phyloP scores from a whole-genome alignment of 64 coral and sea anemone genomes.

The Actinia equina region DNA sequence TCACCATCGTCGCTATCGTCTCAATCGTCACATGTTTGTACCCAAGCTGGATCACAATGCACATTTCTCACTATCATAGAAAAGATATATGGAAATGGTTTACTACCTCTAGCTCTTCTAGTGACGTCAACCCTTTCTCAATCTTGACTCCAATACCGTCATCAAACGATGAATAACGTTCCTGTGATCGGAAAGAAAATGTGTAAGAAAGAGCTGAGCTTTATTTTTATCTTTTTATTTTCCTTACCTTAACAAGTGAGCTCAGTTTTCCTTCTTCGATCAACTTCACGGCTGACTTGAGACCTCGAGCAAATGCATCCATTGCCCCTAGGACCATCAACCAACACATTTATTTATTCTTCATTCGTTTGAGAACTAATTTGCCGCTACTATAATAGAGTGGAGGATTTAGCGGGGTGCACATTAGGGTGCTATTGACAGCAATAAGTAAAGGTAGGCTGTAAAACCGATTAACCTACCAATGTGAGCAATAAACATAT shows the following conservation, averaged over 20 bases:
- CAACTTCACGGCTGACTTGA: slow-evolving; percentile 69
- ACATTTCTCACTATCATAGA: no score
- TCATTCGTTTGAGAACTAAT: no score
- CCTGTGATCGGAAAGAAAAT: slow-evolving; percentile 6
- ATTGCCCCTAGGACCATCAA: slow-evolving; percentile 61
- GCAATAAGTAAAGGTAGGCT: background rate
- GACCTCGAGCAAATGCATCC: slow-evolving; percentile 81
- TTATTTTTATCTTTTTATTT: background rate
- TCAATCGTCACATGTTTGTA: background rate
- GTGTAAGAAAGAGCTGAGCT: background rate
- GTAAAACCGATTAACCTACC: slow-evolving; percentile 26
- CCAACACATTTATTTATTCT: no score
- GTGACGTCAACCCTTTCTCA: slow-evolving; percentile 68
- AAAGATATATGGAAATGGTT: background rate
- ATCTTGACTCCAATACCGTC: slow-evolving; percentile 82
- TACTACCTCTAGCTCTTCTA: slow-evolving; percentile 85
- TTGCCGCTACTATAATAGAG: no score
- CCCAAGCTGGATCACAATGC: background rate
- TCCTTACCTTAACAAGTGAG: slow-evolving; percentile 54
- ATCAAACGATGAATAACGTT: slow-evolving; percentile 68
- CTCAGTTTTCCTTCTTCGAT: slow-evolving; percentile 64
- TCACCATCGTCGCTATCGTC: no score
- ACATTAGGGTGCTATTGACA: no score
- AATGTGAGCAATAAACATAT: slow-evolving; percentile 89
- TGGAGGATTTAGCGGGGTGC: no score